Evolutionary conservation across 2,113 vertebrate species (phyloP).

Genomic region (Seriola dumerili): DNA sequence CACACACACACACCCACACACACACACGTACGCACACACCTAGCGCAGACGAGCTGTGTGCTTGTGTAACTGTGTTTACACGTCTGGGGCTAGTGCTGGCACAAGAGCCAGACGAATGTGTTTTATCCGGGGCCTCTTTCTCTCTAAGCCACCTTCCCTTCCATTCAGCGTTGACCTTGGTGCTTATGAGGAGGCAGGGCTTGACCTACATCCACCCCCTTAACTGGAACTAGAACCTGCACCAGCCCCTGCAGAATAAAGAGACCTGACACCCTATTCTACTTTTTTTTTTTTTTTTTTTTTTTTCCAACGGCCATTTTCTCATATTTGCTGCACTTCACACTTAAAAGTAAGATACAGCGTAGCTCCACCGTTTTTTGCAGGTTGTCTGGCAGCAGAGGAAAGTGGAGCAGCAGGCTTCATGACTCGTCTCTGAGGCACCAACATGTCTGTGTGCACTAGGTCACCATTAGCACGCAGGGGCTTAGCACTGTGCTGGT

Average conservation of each 20-base stretch:
- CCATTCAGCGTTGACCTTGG: constrained; percentile 81
- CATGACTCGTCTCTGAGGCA: constrained; percentile 87
- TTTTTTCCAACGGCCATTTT: constrained; percentile 20
- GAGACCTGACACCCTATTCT: constrained; percentile 59
- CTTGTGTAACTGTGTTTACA: constrained; percentile 82
- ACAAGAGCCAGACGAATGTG: constrained; percentile 75
- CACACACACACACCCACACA: neutral
- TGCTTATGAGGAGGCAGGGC: constrained; percentile 77
- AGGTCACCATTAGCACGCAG: constrained; percentile 92
- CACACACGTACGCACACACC: constrained; percentile 19
- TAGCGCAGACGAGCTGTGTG: constrained; percentile 39
- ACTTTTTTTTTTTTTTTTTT: neutral
- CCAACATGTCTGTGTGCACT: constrained; percentile 87
- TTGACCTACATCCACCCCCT: constrained; percentile 83
- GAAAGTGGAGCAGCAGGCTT: constrained; percentile 70
- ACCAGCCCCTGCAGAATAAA: constrained; percentile 57
- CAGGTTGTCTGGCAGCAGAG: constrained; percentile 41
- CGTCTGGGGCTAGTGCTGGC: constrained; percentile 62
- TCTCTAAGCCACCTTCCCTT: constrained; percentile 83
- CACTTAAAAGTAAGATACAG: constrained; percentile 2
- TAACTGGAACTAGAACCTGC: constrained; percentile 70
- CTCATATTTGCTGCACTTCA: constrained; percentile 36
- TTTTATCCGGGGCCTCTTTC: constrained; percentile 79
- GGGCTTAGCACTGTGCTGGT: constrained; percentile 88
- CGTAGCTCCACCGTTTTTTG: neutral